Base-by-base conservation (phyloP, 2,797 vertebrate species). In the Clarias fuscus region DNA sequence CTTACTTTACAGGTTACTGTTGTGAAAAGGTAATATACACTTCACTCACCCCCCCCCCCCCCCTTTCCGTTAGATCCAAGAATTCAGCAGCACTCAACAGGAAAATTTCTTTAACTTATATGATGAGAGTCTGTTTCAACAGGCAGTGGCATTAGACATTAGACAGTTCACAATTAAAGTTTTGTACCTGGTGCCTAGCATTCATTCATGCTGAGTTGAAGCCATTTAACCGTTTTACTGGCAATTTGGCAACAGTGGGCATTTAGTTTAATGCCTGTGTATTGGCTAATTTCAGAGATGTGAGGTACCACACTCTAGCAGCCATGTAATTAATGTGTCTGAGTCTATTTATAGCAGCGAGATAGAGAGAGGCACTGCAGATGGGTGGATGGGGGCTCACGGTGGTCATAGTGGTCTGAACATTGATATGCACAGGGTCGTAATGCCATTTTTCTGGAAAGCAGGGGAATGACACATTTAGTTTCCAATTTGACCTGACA, bases 271-370 rank as follows among this genome's bases (percentile, higher is more conserved):
- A 88, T 88, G 89, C 78, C 82, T 86, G 82, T 84, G 89, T 91
- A 88, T 81, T 72, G 92, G 92, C 92, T 90, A 0, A 90, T 92
- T 85, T 90, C 88, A 89, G 37, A 82, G 84, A 86, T 86, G 89
- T 56, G 76, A 92, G 86, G 78, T 91, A 93, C 91, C 91, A 93
- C 92, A 91, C 86, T 81, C 87, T 90, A 88, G 89, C 89, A 91
- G 88, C 85, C 89, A 24, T 89, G 83, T 93, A 93, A 95, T 94
- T 93, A 94, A 93, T 92, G 90, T 82, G 82, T 89, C 91, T 88
- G 82, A 88, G 85, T 53, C 92, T 93, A 93, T 94, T 95, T 93
- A 92, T 94, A 94, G 94, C 88, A 30, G 77, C 78, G 62, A 73
- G 76, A 86, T 70, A 85, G 43, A 85, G 84, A 75, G 85, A 86